These are phyloP conservation scores for Tympanoctomys barrerae DNA, from an alignment of 2,797 vertebrate species.

Conservation along the genomic window DNA sequence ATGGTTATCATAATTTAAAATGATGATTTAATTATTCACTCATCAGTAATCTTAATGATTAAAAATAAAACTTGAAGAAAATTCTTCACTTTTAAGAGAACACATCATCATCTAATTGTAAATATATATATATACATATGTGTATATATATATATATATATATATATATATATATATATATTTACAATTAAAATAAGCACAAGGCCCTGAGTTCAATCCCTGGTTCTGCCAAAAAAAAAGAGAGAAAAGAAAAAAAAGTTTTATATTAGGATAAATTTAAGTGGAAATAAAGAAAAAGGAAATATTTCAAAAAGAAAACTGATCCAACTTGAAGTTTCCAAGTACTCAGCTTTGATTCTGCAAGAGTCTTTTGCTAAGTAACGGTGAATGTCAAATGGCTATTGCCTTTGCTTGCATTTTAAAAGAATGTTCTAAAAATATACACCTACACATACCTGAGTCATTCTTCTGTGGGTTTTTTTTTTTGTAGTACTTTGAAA, in stretches of 20 bases:
- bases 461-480: background rate
- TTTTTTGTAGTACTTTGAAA: background rate
- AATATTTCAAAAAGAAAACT: background rate
- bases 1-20: background rate
- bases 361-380: background rate
- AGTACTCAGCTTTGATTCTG: background rate
- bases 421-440: background rate
- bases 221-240: no score
- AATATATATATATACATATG: background rate
- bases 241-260: background rate
- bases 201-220: no score
- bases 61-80: background rate
- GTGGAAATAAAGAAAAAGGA: background rate
- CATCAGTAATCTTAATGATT: background rate
- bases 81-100: background rate
- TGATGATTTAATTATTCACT: background rate
- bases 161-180: background rate
- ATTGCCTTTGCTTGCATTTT: background rate
- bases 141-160: background rate
- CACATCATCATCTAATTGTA: no score
- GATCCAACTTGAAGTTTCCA: background rate
- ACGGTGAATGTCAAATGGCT: background rate
- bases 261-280: background rate
- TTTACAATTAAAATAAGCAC: background rate
- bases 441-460: background rate